phyloP scores from a whole-genome alignment of 2,888 invertebrate species.

The Eristalis arbustorum region DNA sequence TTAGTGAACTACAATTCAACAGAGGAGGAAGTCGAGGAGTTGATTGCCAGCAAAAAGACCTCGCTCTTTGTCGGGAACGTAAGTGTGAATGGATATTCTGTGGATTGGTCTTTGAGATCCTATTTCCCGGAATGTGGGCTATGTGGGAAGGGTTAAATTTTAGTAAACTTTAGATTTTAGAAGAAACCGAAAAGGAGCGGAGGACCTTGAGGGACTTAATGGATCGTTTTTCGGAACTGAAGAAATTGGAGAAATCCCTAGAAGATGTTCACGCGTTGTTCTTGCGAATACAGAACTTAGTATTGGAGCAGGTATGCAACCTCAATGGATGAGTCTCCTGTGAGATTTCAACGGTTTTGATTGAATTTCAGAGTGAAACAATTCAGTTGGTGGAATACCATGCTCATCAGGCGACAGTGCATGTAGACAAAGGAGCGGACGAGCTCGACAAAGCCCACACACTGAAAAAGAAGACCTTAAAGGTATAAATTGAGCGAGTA shows the following conservation, averaged over 20 bases:
- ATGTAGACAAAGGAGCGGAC: slow-evolving; percentile 78
- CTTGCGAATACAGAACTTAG: slow-evolving; percentile 79
- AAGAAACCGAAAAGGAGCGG: slow-evolving; percentile 79
- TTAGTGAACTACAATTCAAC: slow-evolving; percentile 78
- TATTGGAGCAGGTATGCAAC: slow-evolving; percentile 77
- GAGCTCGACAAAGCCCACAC: slow-evolving; percentile 74
- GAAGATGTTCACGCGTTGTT: slow-evolving; percentile 80
- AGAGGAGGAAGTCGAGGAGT: slow-evolving; percentile 79
- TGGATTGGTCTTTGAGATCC: neutral
- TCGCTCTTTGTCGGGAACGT: slow-evolving; percentile 80
- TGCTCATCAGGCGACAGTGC: slow-evolving; percentile 78
- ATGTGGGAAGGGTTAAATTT: slow-evolving; percentile 60
- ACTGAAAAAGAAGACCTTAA: slow-evolving; percentile 72
- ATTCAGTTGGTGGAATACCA: slow-evolving; percentile 80
- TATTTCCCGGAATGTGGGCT: slow-evolving; percentile 4
- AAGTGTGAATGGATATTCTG: slow-evolving; percentile 65
- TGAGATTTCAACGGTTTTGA: neutral
- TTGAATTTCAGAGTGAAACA: slow-evolving; percentile 74
- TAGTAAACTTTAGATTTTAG: slow-evolving; percentile 76
- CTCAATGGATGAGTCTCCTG: neutral
- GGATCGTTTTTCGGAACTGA: slow-evolving; percentile 78
- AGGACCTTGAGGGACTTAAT: slow-evolving; percentile 78
- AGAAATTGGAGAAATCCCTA: slow-evolving; percentile 79
- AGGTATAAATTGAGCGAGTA: slow-evolving; percentile 58
- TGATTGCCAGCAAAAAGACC: slow-evolving; percentile 79